Evolutionary conservation across 2,888 invertebrate genomes (phyloP).

Genomic region (Chrysolina oricalcia): DNA sequence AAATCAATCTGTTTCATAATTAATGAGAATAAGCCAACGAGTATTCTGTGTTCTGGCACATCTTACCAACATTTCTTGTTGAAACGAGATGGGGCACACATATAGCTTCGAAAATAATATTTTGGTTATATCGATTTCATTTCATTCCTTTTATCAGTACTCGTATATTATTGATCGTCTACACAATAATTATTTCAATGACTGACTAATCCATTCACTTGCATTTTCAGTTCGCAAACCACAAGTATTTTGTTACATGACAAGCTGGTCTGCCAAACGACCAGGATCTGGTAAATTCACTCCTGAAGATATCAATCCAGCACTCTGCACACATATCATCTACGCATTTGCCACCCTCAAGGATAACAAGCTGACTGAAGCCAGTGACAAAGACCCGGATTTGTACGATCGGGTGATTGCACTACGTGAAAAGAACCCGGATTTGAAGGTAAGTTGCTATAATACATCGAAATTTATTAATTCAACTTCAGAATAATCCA

Average conservation of each 20-base stretch:
- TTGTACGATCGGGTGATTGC: conserved; percentile 90
- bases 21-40: too few relatives aligned
- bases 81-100: too few relatives aligned
- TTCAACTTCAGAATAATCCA: too few relatives aligned
- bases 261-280: conserved; percentile 96
- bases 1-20: too few relatives aligned
- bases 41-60: too few relatives aligned
- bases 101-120: too few relatives aligned
- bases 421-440: conserved; percentile 90
- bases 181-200: too few relatives aligned
- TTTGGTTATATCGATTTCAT: too few relatives aligned
- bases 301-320: conserved; percentile 91
- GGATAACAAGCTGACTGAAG: conserved; percentile 87
- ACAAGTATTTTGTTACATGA: conserved; percentile 95
- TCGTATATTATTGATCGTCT: too few relatives aligned
- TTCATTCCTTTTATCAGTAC: too few relatives aligned
- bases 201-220: background rate
- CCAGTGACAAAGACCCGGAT: conserved; percentile 86
- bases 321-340: conserved; percentile 94
- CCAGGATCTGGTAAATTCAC: conserved; percentile 90
- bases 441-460: conserved; percentile 79
- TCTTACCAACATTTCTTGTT: too few relatives aligned
- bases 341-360: conserved; percentile 95
- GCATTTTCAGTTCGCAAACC: conserved; percentile 82
- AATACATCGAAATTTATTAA: too few relatives aligned